Evolutionary conservation across 2,113 vertebrate genomes (phyloP), one percentile per base, ranked within the genome.

Genomic region (Melozone crissalis): DNA sequence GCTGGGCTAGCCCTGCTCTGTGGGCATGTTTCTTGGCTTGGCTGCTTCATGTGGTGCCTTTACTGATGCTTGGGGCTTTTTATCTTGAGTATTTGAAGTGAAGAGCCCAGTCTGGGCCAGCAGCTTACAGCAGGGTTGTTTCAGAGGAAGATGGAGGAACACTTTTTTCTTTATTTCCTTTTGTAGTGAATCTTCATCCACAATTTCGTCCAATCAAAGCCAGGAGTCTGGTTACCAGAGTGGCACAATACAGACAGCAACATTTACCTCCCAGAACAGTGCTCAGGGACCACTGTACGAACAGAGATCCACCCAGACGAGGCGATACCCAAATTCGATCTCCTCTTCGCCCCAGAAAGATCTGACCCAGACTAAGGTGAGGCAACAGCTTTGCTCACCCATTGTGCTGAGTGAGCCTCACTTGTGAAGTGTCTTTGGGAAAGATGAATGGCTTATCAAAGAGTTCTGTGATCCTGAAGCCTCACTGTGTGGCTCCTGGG

Each of bases 281-380:
- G 97, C 98, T 97, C 98, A 98, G 97, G 98, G 98, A 96, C 98
- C 99, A 83, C 96, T 99, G 95, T 99, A 99, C 0, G 99, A 99
- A n/a, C 99, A 99, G 98, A 99, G 99, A 98, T 97, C 98, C 33
- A 97, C 98, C 75, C 99, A 99, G 97, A 98, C 98, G 5, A 98
- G 99, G 41, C 98, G 98, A 68, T 99, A 99, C 97, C 99, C 99
- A 47, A 98, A 98, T 73, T 98, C 99, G 5, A 98, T 98, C 90
- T 98, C 98, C 52, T 98, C 99, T 71, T 99, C 99, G 5, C 99
- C 99, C 74, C 99, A 99, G 97, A 99, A 99, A 96, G 99, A 99
- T 89, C 97, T 99, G 97, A 98, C 98, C 98, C 97, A 99, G 96
- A 96, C 98, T 96, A 99, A 99, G 98, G 99, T 99, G 96, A 94